Percentiles rank a stretch among this genome's conserved stretches.
phyloP scores from a whole-genome alignment of 2,797 vertebrate species.

The Chlorospingus semifuscus region DNA sequence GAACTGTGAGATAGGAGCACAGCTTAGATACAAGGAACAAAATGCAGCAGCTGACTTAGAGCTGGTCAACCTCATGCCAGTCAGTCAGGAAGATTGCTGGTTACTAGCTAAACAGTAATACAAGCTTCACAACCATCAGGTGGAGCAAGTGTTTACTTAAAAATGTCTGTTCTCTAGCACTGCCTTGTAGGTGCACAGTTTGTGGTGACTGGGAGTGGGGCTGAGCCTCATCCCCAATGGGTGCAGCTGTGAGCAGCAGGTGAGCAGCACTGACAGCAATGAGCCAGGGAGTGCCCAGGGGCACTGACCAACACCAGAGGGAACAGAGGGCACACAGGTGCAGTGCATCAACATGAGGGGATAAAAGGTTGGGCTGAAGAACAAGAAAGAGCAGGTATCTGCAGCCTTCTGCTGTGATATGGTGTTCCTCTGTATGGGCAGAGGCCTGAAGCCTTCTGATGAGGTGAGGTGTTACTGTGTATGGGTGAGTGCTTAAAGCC shows the following conservation, averaged over 20 bases:
- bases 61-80: not conserved
- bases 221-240: not conserved
- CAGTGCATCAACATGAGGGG: not conserved
- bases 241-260: not conserved
- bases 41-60: not conserved
- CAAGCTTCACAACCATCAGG: not conserved
- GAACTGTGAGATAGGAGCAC: not conserved
- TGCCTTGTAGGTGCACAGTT: not conserved
- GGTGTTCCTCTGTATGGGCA: not conserved
- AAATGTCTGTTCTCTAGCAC: not conserved
- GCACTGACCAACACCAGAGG: not conserved
- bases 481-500: not conserved
- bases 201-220: not conserved
- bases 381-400: rapidly evolving
- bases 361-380: not conserved
- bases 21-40: not conserved
- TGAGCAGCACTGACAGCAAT: not conserved
- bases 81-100: not conserved
- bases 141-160: not conserved
- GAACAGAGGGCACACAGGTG: not conserved
- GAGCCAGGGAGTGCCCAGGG: not conserved
- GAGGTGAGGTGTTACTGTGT: not conserved
- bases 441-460: not conserved
- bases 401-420: rapidly evolving
- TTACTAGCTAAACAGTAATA: not conserved